A percentile compares a stretch with the other conserved stretches of the same genome.
Conservation (phyloP, 2,113 vertebrate genomes). For the Oncorhynchus clarkii region DNA sequence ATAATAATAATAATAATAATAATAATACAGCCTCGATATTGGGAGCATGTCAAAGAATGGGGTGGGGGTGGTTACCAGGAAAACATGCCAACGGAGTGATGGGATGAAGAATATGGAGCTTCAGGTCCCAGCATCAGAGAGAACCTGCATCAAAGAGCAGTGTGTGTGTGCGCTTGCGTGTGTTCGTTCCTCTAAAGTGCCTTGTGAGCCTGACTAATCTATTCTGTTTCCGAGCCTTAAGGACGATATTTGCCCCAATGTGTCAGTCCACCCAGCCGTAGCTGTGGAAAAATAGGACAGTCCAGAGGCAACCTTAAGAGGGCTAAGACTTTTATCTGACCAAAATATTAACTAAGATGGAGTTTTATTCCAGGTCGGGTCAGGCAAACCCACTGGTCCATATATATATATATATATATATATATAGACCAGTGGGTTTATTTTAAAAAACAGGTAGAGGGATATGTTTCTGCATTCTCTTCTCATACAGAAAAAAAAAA, state of each 20-base stretch:
- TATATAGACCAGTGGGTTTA: not conserved
- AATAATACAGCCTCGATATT: conserved; percentile 75
- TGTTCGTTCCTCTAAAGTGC: not conserved
- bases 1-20: conserved; percentile 31
- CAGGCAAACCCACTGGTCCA: too few species aligned
- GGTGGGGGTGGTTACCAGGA: not conserved
- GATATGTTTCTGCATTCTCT: not conserved
- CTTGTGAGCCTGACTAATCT: not conserved
- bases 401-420: not conserved
- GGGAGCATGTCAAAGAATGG: conserved; percentile 58
- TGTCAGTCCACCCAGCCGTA: not conserved
- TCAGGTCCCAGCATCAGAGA: not conserved
- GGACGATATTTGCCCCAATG: not conserved
- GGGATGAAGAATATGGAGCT: not conserved
- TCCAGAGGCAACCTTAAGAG: not conserved
- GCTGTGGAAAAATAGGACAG: not conserved
- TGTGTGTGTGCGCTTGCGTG: not conserved
- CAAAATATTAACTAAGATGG: not conserved
- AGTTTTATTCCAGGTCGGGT: too few species aligned
- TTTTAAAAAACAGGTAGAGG: not conserved
- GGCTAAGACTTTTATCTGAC: not conserved
- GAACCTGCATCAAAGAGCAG: not conserved
- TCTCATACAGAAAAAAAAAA: not conserved
- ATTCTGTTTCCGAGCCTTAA: not conserved
- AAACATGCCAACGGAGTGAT: conserved; percentile 3